Conservation (phyloP, 2,113 vertebrate genomes). For the Pygoscelis adeliae region DNA sequence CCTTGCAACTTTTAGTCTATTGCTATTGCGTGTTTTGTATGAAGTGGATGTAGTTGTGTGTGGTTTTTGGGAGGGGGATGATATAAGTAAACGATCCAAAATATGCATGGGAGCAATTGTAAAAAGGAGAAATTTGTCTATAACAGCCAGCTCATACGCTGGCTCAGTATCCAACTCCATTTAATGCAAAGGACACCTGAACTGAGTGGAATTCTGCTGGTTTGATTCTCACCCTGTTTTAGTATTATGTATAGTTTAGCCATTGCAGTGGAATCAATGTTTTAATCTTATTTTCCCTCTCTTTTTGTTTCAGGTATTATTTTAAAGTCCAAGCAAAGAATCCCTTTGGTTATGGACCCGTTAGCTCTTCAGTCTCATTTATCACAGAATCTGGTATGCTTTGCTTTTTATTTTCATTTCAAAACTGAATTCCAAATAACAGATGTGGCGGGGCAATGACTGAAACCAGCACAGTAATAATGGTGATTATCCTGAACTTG, state of each 20-base stretch:
- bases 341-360: constrained; percentile 89
- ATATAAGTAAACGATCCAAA: not conserved
- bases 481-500: not conserved
- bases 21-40: not conserved
- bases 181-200: not conserved
- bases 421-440: not conserved
- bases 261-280: not conserved
- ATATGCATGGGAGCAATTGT: not conserved
- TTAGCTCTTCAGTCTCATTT: constrained; percentile 91
- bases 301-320: constrained; percentile 87
- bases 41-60: not conserved
- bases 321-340: constrained; percentile 98
- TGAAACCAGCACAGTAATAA: not conserved
- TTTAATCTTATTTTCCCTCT: constrained; percentile 10
- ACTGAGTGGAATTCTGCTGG: not conserved
- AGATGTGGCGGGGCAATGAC: not conserved
- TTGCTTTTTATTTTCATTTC: constrained; percentile 4
- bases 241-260: not conserved
- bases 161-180: not conserved
- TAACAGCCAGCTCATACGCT: not conserved
- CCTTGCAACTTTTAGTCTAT: not conserved
- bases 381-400: constrained; percentile 93
- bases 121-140: not conserved
- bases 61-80: not conserved
- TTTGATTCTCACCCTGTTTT: not conserved